These are phyloP conservation scores for Ispidina picta DNA, from an alignment of 2,797 vertebrate genomes.

Conservation along the genomic window DNA sequence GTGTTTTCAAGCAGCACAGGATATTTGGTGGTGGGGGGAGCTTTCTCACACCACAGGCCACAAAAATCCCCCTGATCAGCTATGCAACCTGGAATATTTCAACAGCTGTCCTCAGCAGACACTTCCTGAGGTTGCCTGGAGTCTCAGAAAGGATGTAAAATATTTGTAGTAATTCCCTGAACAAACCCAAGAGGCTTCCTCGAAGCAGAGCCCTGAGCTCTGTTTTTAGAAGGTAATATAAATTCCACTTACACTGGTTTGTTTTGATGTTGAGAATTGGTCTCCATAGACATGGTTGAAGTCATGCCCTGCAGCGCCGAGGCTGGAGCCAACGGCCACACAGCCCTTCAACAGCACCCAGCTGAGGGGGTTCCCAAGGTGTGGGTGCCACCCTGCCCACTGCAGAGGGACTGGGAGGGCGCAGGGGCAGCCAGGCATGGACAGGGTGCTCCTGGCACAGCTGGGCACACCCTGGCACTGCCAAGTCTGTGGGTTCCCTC, in stretches of 20 bases:
- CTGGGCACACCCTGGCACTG: background rate
- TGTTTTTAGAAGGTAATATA: conserved; percentile 78
- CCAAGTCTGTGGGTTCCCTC: background rate
- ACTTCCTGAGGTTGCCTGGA: conserved; percentile 14
- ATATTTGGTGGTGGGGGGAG: background rate
- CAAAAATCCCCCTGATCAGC: background rate
- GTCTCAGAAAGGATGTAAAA: conserved; percentile 40
- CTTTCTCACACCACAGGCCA: background rate
- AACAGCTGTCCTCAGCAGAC: background rate
- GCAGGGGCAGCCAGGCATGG: background rate
- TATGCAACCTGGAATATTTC: background rate
- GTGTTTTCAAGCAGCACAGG: background rate
- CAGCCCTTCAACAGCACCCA: conserved; percentile 64
- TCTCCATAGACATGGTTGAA: conserved; percentile 81
- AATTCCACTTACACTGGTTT: conserved; percentile 77
- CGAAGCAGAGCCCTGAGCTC: conserved; percentile 69
- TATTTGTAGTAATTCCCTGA: conserved; percentile 53
- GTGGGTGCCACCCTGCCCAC: conserved; percentile 35
- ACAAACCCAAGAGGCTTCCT: conserved; percentile 56
- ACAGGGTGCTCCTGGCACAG: background rate
- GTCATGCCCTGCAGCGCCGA: conserved; percentile 67
- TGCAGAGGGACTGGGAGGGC: background rate
- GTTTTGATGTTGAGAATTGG: conserved; percentile 82
- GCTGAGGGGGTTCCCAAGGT: conserved; percentile 66
- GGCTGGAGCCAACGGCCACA: conserved; percentile 75